Percentiles rank a stretch among this genome's conserved stretches.
Evolutionary conservation across 1,140 invertebrate genomes (phyloP).

Genomic region (Metaphire vulgaris): DNA sequence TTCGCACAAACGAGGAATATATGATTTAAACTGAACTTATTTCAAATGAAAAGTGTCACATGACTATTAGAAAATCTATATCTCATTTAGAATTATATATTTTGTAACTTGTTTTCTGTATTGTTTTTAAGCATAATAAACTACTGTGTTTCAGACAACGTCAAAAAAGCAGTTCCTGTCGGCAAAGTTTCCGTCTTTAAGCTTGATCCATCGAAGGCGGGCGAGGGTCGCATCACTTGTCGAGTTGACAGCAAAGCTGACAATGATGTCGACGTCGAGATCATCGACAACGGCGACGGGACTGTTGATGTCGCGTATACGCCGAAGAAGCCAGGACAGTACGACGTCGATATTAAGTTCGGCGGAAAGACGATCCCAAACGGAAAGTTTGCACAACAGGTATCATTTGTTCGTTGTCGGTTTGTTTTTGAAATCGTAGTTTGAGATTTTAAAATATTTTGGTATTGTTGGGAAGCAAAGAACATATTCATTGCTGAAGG

Average conservation of each 20-base stretch:
- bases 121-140: no score
- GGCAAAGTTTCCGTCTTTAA: conserved; percentile 73
- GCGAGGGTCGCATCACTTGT: conserved; percentile 75
- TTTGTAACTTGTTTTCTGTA: no score
- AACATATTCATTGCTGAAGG: no score
- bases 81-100: no score
- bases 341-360: conserved; percentile 78
- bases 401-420: no score
- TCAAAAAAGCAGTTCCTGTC: conserved; percentile 53
- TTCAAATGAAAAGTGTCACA: no score
- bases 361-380: conserved; percentile 77
- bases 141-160: conserved; percentile 24
- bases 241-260: conserved; percentile 70
- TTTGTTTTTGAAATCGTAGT: no score
- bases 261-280: conserved; percentile 71
- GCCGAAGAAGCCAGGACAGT: conserved; percentile 72
- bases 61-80: no score
- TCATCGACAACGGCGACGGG: conserved; percentile 76
- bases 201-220: conserved; percentile 74
- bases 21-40: no score
- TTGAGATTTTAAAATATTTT: no score
- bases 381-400: conserved; percentile 62
- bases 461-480: no score
- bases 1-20: no score
- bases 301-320: conserved; percentile 73